Conservation (phyloP, 1,140 invertebrate species). For the Tribolium madens region DNA sequence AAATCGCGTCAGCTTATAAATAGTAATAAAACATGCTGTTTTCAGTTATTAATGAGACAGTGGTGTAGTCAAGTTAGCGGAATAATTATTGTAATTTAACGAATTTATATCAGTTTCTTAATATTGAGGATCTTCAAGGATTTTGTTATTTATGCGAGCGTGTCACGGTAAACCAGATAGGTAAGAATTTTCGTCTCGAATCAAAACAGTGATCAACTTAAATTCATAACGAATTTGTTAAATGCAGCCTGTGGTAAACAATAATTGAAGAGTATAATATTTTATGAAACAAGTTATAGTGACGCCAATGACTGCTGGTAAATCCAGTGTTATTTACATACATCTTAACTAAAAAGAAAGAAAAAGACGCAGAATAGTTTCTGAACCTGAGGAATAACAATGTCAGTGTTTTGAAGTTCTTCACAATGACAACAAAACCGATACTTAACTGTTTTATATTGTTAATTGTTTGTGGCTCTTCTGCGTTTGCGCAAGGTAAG, state of each 20-base stretch:
- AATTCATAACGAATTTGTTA: constrained; percentile 8
- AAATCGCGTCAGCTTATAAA: not conserved
- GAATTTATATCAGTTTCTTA: constrained; percentile 18
- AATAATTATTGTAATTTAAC: constrained; percentile 32
- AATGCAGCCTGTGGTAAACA: constrained; percentile 25
- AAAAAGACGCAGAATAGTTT: constrained; percentile 40
- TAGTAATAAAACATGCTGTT: not conserved
- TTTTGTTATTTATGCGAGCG: constrained; percentile 31
- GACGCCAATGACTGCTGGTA: constrained; percentile 47
- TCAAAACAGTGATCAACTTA: constrained; percentile 19
- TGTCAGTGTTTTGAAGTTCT: constrained; percentile 43
- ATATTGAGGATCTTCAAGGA: constrained; percentile 24
- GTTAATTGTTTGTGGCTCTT: constrained; percentile 26
- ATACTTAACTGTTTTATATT: constrained; percentile 37
- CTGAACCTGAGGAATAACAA: constrained; percentile 24
- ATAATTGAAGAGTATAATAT: constrained; percentile 34
- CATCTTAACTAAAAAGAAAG: constrained; percentile 39
- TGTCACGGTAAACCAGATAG: constrained; percentile 33
- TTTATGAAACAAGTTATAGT: constrained; percentile 43
- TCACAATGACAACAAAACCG: constrained; percentile 42
- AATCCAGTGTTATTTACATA: constrained; percentile 45
- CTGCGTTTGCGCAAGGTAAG: constrained; percentile 46
- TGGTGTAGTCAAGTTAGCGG: constrained; percentile 33
- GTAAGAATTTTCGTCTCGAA: constrained; percentile 22
- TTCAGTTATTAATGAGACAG: constrained; percentile 33